Conservation (phyloP, 1,140 invertebrate species). For the Trissolcus basalis region DNA sequence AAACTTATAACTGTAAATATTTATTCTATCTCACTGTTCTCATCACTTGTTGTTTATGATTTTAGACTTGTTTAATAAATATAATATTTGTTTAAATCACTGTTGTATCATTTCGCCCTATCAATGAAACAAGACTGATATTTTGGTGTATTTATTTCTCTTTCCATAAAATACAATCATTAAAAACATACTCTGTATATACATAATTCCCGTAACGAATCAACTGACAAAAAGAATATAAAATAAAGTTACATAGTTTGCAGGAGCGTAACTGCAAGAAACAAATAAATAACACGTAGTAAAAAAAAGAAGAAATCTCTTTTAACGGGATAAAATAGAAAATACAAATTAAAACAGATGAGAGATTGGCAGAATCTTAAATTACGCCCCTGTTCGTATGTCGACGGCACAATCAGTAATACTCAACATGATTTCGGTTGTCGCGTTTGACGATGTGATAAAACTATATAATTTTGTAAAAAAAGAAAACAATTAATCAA, state of each 20-base stretch:
- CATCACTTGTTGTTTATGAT: too few relatives aligned
- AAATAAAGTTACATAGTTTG: conserved; percentile 32
- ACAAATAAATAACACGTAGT: conserved; percentile 1
- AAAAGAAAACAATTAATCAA: too few relatives aligned
- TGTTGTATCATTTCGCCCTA: too few relatives aligned
- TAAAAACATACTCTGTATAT: conserved; percentile 54
- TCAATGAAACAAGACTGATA: neutral
- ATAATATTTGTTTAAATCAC: too few relatives aligned
- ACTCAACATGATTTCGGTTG: conserved; percentile 13
- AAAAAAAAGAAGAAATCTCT: conserved; percentile 1
- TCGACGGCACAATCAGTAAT: conserved; percentile 54
- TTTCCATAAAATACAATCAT: conserved; percentile 54
- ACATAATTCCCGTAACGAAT: conserved; percentile 54
- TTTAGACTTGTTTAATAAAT: too few relatives aligned
- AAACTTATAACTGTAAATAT: too few relatives aligned
- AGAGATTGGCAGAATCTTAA: conserved; percentile 1
- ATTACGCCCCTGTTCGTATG: conserved; percentile 26
- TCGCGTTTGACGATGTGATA: too few relatives aligned
- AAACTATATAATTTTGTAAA: too few relatives aligned
- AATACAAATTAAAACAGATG: neutral
- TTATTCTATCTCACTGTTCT: too few relatives aligned
- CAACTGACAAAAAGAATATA: conserved; percentile 40
- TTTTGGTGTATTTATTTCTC: conserved; percentile 22
- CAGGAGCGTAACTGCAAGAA: conserved; percentile 28
- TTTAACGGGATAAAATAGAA: neutral